Base-by-base conservation (phyloP, 2,797 vertebrate species). In the Smutsia temminckii region DNA sequence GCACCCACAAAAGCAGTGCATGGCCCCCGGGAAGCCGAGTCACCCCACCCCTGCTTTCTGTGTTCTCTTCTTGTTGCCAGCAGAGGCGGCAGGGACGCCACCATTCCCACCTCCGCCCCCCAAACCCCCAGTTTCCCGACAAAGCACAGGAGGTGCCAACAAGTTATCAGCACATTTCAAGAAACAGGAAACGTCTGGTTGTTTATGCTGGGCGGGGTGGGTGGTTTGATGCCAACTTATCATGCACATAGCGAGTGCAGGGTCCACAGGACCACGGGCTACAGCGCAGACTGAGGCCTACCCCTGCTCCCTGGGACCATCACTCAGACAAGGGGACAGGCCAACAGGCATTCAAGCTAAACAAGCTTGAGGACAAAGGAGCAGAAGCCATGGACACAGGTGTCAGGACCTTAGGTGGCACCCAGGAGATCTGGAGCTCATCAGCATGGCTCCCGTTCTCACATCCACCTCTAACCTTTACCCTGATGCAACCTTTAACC, bases 191-290 rank as follows among this genome's bases (percentile, higher is more conserved):
- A n/a, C 21, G 13, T 2, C 59, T 16, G 6, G 79, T 13, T n/a
- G 0, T 25, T n/a, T 16, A 2, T 10, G 42, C 25, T 1, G 34
- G 32, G 29, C 69, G 0, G 18, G 9, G 29, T 0, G 46, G 63
- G 20, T 2, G 34, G 14, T 25, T 49, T 61, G 13, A 14, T 0
- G 8, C 27, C 77, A 20, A 8, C 85, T 37, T 18, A 5, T 3
- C 23, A 63, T 0, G 34, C 18, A 3, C 2, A 5, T 6, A 6
- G 66, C 0, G 25, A 8, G 34, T 0, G 9, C 1, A 0, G 0
- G 66, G 77, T 14, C 17, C 49, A 11, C 2, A 23, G 46, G 55
- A 57, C 37, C 17, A 8, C 0, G 32, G 83, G 14, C 20, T 18
- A 2, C 66, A 29, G 83, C 51, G 61, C 51, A 46, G 46, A 16